A percentile compares a stretch with the other conserved stretches of the same genome.
These are phyloP conservation scores for Dreissena rostriformis DNA, from an alignment of 1,140 invertebrate genomes.

Conservation along the genomic window DNA sequence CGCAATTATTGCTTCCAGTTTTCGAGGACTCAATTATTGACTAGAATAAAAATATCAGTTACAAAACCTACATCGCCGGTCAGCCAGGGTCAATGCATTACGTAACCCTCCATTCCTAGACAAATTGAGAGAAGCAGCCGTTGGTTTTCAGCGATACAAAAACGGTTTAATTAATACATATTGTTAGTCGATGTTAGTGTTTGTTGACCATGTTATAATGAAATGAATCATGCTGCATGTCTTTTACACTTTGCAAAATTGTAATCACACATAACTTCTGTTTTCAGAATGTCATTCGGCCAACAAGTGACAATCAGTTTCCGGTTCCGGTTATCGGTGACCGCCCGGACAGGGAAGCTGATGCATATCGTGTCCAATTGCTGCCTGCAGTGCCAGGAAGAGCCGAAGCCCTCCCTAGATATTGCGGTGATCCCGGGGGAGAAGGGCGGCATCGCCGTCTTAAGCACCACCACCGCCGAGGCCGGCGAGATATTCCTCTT, in stretches of 20 bases:
- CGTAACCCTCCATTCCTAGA: no score
- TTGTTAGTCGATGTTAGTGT: no score
- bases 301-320: slow-evolving; percentile 41
- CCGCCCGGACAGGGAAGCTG: slow-evolving; percentile 17
- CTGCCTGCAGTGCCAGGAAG: slow-evolving; percentile 26
- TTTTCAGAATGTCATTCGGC: slow-evolving; percentile 51
- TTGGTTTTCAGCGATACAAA: no score
- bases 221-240: no score
- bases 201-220: no score
- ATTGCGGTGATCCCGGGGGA: slow-evolving; percentile 39
- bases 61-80: background rate
- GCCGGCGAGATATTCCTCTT: slow-evolving; percentile 46
- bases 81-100: background rate
- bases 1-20: no score
- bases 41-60: background rate
- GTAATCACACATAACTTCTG: background rate
- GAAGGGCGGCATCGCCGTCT: slow-evolving; percentile 32
- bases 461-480: slow-evolving; percentile 20
- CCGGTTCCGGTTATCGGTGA: slow-evolving; percentile 34
- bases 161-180: no score
- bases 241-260: no score
- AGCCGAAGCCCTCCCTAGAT: slow-evolving; percentile 44
- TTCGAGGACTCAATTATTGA: background rate
- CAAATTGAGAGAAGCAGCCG: no score
- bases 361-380: slow-evolving; percentile 56